A percentile compares a stretch with the other conserved stretches of the same genome.
These are phyloP conservation scores for Boloria selene DNA, from an alignment of 2,888 invertebrate genomes.

Conservation along the genomic window DNA sequence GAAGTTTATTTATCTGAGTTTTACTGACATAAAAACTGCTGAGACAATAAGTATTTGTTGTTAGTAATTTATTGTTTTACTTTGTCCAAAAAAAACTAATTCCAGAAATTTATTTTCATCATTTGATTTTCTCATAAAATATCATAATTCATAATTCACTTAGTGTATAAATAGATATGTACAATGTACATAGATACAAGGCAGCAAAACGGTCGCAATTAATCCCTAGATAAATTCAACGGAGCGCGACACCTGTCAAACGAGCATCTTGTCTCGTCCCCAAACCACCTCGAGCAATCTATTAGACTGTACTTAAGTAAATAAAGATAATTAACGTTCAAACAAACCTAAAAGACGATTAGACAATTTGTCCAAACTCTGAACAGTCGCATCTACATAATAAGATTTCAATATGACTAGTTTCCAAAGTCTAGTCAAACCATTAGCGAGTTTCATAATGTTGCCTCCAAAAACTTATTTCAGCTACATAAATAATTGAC, in stretches of 20 bases:
- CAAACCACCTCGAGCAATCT: slow-evolving; percentile 35
- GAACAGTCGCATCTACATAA: slow-evolving; percentile 41
- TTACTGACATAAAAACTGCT: neutral
- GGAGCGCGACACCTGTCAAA: slow-evolving; percentile 74
- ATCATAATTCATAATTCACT: too few relatives aligned
- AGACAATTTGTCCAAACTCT: slow-evolving; percentile 61
- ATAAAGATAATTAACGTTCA: slow-evolving; percentile 73
- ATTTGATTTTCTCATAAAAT: too few relatives aligned
- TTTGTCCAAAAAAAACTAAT: too few relatives aligned
- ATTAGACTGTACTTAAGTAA: slow-evolving; percentile 47
- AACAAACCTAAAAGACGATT: slow-evolving; percentile 64
- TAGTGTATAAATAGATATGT: too few relatives aligned
- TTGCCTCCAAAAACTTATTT: slow-evolving; percentile 12
- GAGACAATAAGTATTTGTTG: too few relatives aligned
- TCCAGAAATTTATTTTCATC: too few relatives aligned
- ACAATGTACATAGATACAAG: slow-evolving; percentile 1
- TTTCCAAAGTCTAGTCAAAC: slow-evolving; percentile 6
- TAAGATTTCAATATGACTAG: slow-evolving; percentile 22
- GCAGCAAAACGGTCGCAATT: slow-evolving; percentile 49
- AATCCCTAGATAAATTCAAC: slow-evolving; percentile 71
- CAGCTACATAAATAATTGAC: slow-evolving; percentile 20
- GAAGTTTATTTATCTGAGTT: slow-evolving; percentile 7
- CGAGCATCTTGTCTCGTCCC: slow-evolving; percentile 59
- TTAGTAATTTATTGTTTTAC: too few relatives aligned
- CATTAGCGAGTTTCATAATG: slow-evolving; percentile 17